Base-by-base conservation (phyloP, 2,797 vertebrate species). In the Helicolenus hilgendorfi region DNA sequence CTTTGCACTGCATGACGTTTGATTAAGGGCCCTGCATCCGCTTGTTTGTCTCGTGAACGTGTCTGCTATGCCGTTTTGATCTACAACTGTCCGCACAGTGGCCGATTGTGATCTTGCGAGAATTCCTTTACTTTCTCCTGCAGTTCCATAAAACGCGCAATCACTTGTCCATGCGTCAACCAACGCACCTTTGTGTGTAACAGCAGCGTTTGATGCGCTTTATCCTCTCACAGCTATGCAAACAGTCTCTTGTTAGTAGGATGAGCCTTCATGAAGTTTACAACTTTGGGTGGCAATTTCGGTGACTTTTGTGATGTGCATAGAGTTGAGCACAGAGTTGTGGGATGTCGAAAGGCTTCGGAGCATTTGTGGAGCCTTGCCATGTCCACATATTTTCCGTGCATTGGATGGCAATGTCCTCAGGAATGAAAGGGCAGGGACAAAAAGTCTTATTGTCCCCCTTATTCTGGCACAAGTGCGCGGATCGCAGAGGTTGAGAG, bases 81-180 rank as follows among this genome's bases (percentile, higher is more conserved):
- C 71, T 70, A 79, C 35, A 87, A 74, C 53, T 22, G 4, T 53
- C 2, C 2, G 35, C 53, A 9, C 22, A 79, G 72, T 75, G 9
- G 6, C 26, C 0, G n/a, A 26, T 68, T 86, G 68, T 75, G 79
- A 71, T 56, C 27, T n/a, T 60, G 31, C 24, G 82, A 11, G 67
- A 89, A 81, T n/a, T 84, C 36, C 7, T 70, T 72, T 2, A 69
- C 55, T 77, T 77, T 35, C 31, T 78, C 45, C 4, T 75, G 68
- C 59, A 81, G 60, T 65, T 89, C 63, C 72, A 86, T 27, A 58
- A 88, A 92, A 78, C 26, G 49, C 65, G 60, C 56, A 62, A 77
- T 49, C 75, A 67, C 72, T 59, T 70, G 45, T 63, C 59, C 45
- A 27, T 3, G n/a, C 0, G 27, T 71, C 24, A 81, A 29, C 70